Evolutionary conservation across 2,797 vertebrate species (phyloP), one percentile per base, ranked within the genome.

Genomic region (Sebastes itinus): DNA sequence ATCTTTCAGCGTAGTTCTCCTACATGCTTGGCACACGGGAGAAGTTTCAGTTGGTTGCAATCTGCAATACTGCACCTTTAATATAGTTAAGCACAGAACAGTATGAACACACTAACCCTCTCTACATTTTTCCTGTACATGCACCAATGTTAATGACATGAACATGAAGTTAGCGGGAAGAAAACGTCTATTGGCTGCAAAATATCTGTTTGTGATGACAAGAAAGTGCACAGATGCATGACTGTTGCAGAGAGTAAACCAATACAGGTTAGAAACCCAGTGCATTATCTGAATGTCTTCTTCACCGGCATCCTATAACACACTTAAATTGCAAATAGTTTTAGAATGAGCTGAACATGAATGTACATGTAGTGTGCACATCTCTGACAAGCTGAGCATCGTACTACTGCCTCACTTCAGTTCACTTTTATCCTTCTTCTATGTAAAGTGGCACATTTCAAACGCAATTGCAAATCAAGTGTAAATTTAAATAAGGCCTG

Each of bases 401-500:
- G 2, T 28, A 32, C 61, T 22, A 10, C 30, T 68, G 56, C 61
- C 46, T 64, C 55, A 35, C 35, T 75, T 22, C 22, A 22, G 32
- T 68, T 72, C 33, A 33, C 23, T 52, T 83, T 65, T 20, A 80
- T 64, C 23, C n/a, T 22, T 46, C 55, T 82, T 82, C 61, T 72
- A 28, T 86, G 74, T 70, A 58, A 75, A 84, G 67, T 70, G 32
- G 13, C 71, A 71, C 46, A 72, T 82, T 77, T 83, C 22, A 84
- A 69, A 78, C 5, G 18, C 30, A 89, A 83, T 80, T 86, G 77
- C 68, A 92, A 89, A 88, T 88, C 14, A 25, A 79, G 68, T 61
- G 72, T 83, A 70, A 16, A 84, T 93, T 89, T 88, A 77, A 90
- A 81, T 78, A 75, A 87, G 59, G 30, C 69, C 72, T 77, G 54